Conservation (phyloP, 2,113 vertebrate genomes). For the Cyanistes caeruleus region DNA sequence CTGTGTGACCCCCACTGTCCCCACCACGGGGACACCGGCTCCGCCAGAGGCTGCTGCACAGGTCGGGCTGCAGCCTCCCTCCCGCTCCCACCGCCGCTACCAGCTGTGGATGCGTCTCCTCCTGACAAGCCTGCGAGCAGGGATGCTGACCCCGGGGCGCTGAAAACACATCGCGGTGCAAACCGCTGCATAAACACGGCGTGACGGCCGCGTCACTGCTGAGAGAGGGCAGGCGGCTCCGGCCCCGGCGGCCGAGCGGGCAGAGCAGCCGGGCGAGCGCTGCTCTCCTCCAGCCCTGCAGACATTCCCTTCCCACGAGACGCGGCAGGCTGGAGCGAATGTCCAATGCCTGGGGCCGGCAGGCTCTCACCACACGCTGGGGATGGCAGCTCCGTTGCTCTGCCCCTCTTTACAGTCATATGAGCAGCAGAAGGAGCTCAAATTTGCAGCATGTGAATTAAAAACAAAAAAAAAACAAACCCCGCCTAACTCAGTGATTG, state of each 20-base stretch:
- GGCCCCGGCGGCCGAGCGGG: not conserved
- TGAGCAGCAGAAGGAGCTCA: constrained; percentile 19
- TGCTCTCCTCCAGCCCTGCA: not conserved
- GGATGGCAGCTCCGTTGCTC: not conserved
- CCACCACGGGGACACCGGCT: not conserved
- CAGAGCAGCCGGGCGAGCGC: not conserved
- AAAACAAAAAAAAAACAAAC: not conserved
- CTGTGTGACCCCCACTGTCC: not conserved
- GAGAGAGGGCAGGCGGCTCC: not conserved
- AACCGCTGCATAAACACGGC: not conserved
- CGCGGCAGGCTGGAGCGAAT: not conserved
- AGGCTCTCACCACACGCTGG: not conserved
- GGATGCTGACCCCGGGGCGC: not conserved
- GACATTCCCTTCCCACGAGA: not conserved
- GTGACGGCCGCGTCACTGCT: fast-evolving
- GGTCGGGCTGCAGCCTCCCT: not conserved
- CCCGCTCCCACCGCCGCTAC: not conserved
- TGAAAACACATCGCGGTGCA: not conserved
- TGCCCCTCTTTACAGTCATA: not conserved
- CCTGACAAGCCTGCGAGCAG: not conserved
- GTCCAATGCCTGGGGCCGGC: not conserved
- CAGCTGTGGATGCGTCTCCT: not conserved
- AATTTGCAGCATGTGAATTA: not conserved
- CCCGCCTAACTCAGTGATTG: not conserved
- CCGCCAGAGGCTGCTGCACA: not conserved